Percentiles rank a stretch among this genome's conserved stretches.
Conservation (phyloP, 1,140 invertebrate genomes). For the Drosophila kepulauana region DNA sequence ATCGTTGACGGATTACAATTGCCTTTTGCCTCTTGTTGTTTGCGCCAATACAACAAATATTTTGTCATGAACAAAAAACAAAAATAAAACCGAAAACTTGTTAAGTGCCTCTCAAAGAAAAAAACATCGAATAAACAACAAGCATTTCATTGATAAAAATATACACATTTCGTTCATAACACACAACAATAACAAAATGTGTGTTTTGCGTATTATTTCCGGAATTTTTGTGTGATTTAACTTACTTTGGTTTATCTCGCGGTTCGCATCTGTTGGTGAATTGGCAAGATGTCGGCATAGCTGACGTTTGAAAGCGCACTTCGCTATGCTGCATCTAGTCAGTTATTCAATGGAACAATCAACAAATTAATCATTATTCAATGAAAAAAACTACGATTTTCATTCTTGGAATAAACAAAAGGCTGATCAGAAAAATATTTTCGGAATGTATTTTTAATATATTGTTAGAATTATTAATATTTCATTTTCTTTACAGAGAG, state of each 20-base stretch:
- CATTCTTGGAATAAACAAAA: neutral
- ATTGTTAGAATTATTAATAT: neutral
- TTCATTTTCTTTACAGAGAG: conserved; percentile 4
- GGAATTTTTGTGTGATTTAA: conserved; percentile 18
- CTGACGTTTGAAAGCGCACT: conserved; percentile 74
- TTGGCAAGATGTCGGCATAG: conserved; percentile 85
- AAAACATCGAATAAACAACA: conserved; percentile 55
- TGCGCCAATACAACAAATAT: conserved; percentile 23
- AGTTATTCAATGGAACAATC: conserved; percentile 83
- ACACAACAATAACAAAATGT: conserved; percentile 34
- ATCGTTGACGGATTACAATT: conserved; percentile 80
- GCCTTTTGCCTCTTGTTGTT: conserved; percentile 45
- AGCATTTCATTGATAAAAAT: conserved; percentile 79
- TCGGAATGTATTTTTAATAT: neutral
- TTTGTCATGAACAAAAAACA: neutral
- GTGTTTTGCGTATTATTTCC: conserved; percentile 34
- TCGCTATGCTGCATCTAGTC: conserved; percentile 85
- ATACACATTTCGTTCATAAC: conserved; percentile 25
- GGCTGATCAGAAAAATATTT: neutral
- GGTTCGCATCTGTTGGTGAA: conserved; percentile 69
- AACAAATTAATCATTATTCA: neutral
- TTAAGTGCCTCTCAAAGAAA: conserved; percentile 56
- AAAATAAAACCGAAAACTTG: conserved; percentile 52
- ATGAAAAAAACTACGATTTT: neutral
- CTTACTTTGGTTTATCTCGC: conserved; percentile 22